Evolutionary conservation across 1,140 invertebrate species (phyloP), one percentile per base, ranked within the genome.

Genomic region (Tetramorium alpestre): DNA sequence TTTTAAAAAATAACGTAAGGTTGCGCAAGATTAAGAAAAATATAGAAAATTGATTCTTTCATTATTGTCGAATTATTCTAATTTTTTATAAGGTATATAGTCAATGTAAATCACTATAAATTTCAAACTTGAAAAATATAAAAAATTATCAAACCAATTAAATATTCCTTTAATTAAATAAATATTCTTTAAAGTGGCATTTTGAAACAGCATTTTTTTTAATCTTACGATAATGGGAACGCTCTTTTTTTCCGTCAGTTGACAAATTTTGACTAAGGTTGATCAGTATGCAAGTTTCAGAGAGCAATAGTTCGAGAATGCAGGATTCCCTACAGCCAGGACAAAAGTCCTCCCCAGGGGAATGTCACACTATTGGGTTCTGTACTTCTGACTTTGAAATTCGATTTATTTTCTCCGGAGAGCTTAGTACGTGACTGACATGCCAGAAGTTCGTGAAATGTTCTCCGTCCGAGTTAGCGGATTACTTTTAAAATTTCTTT

Each of bases 301-400:
- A 22, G 18, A 56, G 16, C 16, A 33, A 58, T 69, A 80, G 25
- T 78, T 25, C 58, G 8, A 47, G 16, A 47, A 72, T 13, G 41
- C 25, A 51, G 25, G 16, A 49, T 72, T 69, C 16, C 73, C 18
- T 60, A 22, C 2, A 18, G 25, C 13, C 47, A 33, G 28, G 41
- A 72, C 38, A 33, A 44, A 73, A 82, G 25, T 60, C 2, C 44
- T 67, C 62, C n/a, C 54, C 25, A 16, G 7, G 69, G 25, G 16
- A 84, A 84, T 75, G 69, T 73, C 41, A 18, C 25, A 18, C 25
- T 73, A 28, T 84, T 73, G 67, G 22, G 13, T 73, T 47, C 28
- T 78, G 75, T 64, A 64, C 58, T 69, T 81, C 44, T 73, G 54
- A 82, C 80, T 82, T 75, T 22, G 13, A 84, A 84, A 84, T 84